phyloP scores from a whole-genome alignment of 2,113 vertebrate genomes.

The Hippocampus mohnikei region DNA sequence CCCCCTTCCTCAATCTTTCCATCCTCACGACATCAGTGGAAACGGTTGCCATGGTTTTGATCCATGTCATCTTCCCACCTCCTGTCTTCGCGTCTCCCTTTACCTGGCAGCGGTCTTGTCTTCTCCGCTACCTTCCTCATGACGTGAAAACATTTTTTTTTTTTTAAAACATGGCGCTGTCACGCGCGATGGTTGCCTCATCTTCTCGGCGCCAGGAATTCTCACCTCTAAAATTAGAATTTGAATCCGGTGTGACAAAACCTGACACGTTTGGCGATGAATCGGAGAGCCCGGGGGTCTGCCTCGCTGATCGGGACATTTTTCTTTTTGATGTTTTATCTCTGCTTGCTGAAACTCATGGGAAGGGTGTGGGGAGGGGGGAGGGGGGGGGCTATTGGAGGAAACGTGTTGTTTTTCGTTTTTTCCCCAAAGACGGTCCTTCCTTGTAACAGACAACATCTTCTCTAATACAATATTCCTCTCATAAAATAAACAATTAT shows the following conservation, averaged over 20 bases:
- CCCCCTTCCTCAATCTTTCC: background rate
- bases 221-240: background rate
- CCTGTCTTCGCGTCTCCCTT: slow-evolving; percentile 37
- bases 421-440: background rate
- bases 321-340: background rate
- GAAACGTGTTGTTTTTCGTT: too few species aligned
- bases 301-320: background rate
- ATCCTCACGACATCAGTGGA: background rate
- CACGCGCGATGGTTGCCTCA: slow-evolving; percentile 12
- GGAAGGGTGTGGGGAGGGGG: too few species aligned
- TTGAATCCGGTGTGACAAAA: too few species aligned
- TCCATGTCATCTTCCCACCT: slow-evolving; percentile 17
- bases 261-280: background rate
- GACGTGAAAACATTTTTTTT: too few species aligned
- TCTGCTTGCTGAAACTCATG: background rate
- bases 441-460: background rate
- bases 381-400: too few species aligned
- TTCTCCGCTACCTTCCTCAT: slow-evolving; percentile 15
- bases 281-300: background rate
- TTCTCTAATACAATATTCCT: too few species aligned
- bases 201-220: background rate
- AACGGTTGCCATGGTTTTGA: slow-evolving; percentile 27
- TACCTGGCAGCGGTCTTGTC: slow-evolving; percentile 17
- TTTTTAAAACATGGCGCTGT: slow-evolving; percentile 13
- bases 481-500: too few species aligned